These are phyloP conservation scores for Drosophila kanekoi DNA, from an alignment of 2,888 invertebrate species.

Conservation along the genomic window DNA sequence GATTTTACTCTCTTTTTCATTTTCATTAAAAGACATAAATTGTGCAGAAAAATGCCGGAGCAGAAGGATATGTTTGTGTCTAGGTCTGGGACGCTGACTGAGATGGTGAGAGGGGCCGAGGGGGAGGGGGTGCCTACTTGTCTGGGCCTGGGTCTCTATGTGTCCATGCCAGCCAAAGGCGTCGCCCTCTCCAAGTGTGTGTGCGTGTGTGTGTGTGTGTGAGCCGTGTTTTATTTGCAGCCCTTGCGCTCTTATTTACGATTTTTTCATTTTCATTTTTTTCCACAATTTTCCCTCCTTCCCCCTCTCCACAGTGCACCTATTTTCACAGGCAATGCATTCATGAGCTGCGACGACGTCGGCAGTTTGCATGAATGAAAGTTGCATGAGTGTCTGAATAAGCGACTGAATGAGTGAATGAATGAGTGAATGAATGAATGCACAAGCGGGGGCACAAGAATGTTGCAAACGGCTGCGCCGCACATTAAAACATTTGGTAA, in stretches of 20 bases:
- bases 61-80: conserved; percentile 40
- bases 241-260: conserved; percentile 79
- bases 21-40: conserved; percentile 82
- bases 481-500: conserved; percentile 73
- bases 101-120: no score
- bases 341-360: conserved; percentile 39
- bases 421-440: conserved; percentile 42
- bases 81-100: background rate
- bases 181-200: conserved; percentile 19
- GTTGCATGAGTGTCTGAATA: conserved; percentile 73
- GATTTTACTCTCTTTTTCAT: conserved; percentile 58
- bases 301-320: conserved; percentile 11
- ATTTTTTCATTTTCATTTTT: conserved; percentile 61
- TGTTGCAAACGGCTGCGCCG: conserved; percentile 69
- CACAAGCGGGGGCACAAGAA: conserved; percentile 51
- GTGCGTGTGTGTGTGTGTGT: conserved; percentile 27
- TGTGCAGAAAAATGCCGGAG: conserved; percentile 76
- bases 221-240: conserved; percentile 68
- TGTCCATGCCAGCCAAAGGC: conserved; percentile 57
- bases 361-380: conserved; percentile 73
- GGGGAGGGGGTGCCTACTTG: background rate
- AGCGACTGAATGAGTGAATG: conserved; percentile 69
- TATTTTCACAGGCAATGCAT: conserved; percentile 57
- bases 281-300: conserved; percentile 38
- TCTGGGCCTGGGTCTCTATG: conserved; percentile 32